A percentile compares a stretch with the other conserved stretches of the same genome.
Evolutionary conservation across 1,140 invertebrate species (phyloP).

Genomic region (Tetragnatha versicolor): DNA sequence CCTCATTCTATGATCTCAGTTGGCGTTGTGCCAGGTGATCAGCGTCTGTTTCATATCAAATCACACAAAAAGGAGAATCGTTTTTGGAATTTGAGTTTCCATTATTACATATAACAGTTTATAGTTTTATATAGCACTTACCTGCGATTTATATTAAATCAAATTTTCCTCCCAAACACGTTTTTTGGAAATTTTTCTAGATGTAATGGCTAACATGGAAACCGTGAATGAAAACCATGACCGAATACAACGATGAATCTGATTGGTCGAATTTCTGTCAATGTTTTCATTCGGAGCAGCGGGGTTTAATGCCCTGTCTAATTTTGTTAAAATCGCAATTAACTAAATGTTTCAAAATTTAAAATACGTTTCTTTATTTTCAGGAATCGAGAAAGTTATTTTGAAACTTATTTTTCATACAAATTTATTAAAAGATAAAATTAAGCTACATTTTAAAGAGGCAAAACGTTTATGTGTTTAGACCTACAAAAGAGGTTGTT

Average conservation of each 20-base stretch:
- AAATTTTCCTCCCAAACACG: conserved; percentile 48
- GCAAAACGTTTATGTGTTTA: too few relatives aligned
- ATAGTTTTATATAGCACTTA: conserved; percentile 40
- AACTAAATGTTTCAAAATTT: too few relatives aligned
- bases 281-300: conserved; percentile 46
- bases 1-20: conserved; percentile 50
- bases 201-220: conserved; percentile 52
- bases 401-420: too few relatives aligned
- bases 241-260: conserved; percentile 52
- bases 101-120: too few relatives aligned
- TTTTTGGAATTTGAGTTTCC: too few relatives aligned
- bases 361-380: too few relatives aligned
- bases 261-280: conserved; percentile 54
- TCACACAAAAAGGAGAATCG: conserved; percentile 17
- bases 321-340: conserved; percentile 27
- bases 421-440: too few relatives aligned
- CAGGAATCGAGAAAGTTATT: too few relatives aligned
- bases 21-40: conserved; percentile 52
- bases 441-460: too few relatives aligned
- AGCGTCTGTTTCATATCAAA: conserved; percentile 51
- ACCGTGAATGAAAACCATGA: conserved; percentile 55
- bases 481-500: too few relatives aligned
- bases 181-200: conserved; percentile 42
- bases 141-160: conserved; percentile 26
- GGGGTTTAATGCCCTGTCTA: conserved; percentile 50